These are phyloP conservation scores for Catocala nupta DNA, from an alignment of 2,888 invertebrate species.

Conservation along the genomic window DNA sequence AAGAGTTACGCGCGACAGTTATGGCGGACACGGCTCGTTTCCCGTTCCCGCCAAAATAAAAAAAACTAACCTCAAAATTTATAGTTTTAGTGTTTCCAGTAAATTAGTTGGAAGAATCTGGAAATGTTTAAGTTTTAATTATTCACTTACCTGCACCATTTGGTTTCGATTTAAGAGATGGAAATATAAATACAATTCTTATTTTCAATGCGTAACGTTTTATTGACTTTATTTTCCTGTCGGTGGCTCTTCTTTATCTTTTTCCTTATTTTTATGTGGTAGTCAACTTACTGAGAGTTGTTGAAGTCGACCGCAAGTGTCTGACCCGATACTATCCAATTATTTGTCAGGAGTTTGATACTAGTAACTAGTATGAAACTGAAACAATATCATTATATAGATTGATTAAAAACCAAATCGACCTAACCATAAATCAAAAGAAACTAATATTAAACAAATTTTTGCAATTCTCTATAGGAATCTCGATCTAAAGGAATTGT, in stretches of 20 bases:
- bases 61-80: constrained; percentile 52
- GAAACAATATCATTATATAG: too few species aligned
- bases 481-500: too few species aligned
- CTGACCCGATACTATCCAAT: too few species aligned
- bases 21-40: constrained; percentile 81
- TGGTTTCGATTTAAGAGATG: constrained; percentile 12
- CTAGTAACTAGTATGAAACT: too few species aligned
- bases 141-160: constrained; percentile 14
- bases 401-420: too few species aligned
- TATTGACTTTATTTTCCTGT: not conserved
- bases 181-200: not conserved
- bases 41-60: constrained; percentile 74
- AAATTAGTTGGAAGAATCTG: constrained; percentile 52
- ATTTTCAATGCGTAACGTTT: not conserved
- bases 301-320: too few species aligned
- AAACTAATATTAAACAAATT: too few species aligned
- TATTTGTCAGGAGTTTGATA: too few species aligned
- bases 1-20: constrained; percentile 86
- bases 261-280: not conserved
- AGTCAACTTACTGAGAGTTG: too few species aligned
- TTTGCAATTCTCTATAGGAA: too few species aligned
- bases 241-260: not conserved
- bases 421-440: too few species aligned
- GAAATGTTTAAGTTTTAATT: constrained; percentile 33
- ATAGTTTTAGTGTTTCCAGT: constrained; percentile 58